Conservation (phyloP, 2,888 invertebrate species). For the Stenolophus ochropezus region DNA sequence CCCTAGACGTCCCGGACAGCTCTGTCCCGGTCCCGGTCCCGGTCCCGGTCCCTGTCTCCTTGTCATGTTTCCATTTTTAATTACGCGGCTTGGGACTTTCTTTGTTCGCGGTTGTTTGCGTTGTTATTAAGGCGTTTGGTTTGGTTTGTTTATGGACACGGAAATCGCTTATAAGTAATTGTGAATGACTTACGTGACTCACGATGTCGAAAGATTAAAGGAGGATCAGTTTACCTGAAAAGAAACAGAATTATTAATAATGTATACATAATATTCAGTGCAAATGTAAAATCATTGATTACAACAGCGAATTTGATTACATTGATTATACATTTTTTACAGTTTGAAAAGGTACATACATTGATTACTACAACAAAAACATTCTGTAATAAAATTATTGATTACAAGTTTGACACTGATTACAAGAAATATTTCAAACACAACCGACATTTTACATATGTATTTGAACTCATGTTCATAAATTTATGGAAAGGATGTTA, state of each 20-base stretch:
- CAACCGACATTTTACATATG: too few species aligned
- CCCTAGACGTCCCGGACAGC: background rate
- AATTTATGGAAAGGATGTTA: too few species aligned
- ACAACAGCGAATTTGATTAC: too few species aligned
- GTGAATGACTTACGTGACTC: background rate
- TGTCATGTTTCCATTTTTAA: slow-evolving; percentile 59
- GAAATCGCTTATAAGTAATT: background rate
- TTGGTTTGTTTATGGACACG: background rate
- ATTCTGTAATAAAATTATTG: too few species aligned
- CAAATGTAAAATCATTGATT: too few species aligned
- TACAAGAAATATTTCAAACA: too few species aligned
- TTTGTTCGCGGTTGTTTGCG: background rate
- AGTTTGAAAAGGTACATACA: too few species aligned
- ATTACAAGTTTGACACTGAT: too few species aligned
- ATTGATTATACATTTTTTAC: too few species aligned
- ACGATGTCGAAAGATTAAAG: background rate
- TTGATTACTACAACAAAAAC: too few species aligned
- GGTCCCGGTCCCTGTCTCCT: slow-evolving; percentile 14
- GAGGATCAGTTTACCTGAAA: background rate
- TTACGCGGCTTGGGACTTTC: slow-evolving; percentile 16
- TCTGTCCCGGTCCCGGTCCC: background rate
- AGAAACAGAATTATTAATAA: background rate
- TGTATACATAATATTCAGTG: too few species aligned
- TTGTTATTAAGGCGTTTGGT: slow-evolving; percentile 6
- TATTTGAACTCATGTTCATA: too few species aligned